Percentiles rank a stretch among this genome's conserved stretches.
Conservation (phyloP, 2,797 vertebrate genomes). For the Myotis myotis region DNA sequence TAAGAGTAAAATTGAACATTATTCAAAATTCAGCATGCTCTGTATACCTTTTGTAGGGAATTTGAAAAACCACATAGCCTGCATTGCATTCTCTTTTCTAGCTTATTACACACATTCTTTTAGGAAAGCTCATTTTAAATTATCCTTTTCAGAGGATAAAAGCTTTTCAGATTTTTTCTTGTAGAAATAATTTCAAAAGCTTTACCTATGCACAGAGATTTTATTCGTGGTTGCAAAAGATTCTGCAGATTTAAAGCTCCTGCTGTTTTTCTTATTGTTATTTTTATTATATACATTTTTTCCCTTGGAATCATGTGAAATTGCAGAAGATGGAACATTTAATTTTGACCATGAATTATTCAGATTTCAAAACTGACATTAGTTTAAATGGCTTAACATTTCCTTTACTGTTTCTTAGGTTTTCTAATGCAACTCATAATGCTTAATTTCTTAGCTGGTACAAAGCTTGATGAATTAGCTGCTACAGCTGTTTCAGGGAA, state of each 20-base stretch:
- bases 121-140: slow-evolving; percentile 51
- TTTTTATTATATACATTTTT: slow-evolving; percentile 70
- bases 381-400: slow-evolving; percentile 80
- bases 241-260: slow-evolving; percentile 61
- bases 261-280: slow-evolving; percentile 72
- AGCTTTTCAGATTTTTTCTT: slow-evolving; percentile 44
- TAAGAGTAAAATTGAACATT: slow-evolving; percentile 4
- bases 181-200: slow-evolving; percentile 60
- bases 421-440: slow-evolving; percentile 70
- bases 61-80: slow-evolving; percentile 18
- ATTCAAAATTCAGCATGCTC: slow-evolving; percentile 16
- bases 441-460: slow-evolving; percentile 62
- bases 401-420: slow-evolving; percentile 71
- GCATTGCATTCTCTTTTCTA: slow-evolving; percentile 54
- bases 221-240: slow-evolving; percentile 63
- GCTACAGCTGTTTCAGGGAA: slow-evolving; percentile 71
- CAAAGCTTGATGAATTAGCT: slow-evolving; percentile 74
- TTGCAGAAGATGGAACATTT: slow-evolving; percentile 77
- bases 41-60: neutral
- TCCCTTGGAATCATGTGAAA: slow-evolving; percentile 77
- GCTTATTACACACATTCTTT: slow-evolving; percentile 31
- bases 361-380: slow-evolving; percentile 74
- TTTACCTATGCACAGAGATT: slow-evolving; percentile 62
- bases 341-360: slow-evolving; percentile 81
- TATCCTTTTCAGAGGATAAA: slow-evolving; percentile 58